Conservation (phyloP, 2,888 invertebrate genomes). For the Pseudococcus jackbeardsleyi region DNA sequence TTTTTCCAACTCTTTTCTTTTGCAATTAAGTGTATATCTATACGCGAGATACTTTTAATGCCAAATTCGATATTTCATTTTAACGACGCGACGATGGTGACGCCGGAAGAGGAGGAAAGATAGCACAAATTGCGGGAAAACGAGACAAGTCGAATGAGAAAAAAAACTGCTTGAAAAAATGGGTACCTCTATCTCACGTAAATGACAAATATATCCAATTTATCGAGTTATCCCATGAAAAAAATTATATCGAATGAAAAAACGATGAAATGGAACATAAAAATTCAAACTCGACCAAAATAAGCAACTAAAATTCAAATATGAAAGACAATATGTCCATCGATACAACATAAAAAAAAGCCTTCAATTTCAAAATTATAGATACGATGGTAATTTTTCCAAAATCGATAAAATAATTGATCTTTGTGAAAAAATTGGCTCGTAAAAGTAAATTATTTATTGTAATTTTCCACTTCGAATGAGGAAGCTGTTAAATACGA, state of each 20-base stretch:
- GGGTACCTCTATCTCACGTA: not conserved
- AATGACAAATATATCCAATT: not conserved
- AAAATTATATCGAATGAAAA: not conserved
- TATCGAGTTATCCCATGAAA: not conserved
- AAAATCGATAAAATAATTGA: not conserved
- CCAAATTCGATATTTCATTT: slow-evolving; percentile 37
- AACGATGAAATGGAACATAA: not conserved
- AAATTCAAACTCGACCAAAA: not conserved
- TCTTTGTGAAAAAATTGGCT: not conserved
- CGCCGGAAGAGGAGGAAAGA: not conserved
- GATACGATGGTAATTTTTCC: not conserved
- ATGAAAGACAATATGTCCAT: not conserved
- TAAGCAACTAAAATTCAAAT: not conserved
- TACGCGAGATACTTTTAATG: slow-evolving; percentile 31
- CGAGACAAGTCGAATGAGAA: not conserved
- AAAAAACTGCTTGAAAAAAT: not conserved
- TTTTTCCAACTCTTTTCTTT: not conserved
- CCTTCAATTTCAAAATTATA: not conserved
- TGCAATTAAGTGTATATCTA: slow-evolving; percentile 7
- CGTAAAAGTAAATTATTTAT: no score
- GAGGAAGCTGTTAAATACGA: no score
- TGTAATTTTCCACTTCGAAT: no score
- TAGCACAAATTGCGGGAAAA: not conserved
- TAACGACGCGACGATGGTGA: not conserved
- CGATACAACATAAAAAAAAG: not conserved